These are phyloP conservation scores for Heliconius himera DNA, from an alignment of 1,140 invertebrate genomes.

Conservation along the genomic window DNA sequence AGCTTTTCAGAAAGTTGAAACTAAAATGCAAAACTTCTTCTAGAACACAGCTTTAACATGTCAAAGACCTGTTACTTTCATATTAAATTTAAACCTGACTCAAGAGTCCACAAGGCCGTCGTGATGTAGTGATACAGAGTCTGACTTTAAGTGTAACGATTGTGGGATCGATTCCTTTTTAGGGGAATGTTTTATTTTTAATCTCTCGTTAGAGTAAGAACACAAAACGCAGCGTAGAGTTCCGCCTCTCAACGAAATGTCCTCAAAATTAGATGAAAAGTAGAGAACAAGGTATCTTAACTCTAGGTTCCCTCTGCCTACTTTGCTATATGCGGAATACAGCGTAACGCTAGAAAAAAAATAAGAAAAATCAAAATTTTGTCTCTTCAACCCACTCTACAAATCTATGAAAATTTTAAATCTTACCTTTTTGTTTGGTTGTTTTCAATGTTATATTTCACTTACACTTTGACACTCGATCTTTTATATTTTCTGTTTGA, in stretches of 20 bases:
- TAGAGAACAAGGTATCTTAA: too few relatives aligned
- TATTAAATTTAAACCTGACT: background rate
- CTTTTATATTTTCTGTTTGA: background rate
- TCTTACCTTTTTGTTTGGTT: background rate
- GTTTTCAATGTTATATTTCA: background rate
- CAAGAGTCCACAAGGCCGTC: background rate
- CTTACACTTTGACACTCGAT: slow-evolving; percentile 8
- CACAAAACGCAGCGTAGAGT: too few relatives aligned
- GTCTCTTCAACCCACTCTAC: background rate
- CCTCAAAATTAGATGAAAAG: too few relatives aligned
- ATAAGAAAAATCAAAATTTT: background rate
- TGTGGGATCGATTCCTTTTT: too few relatives aligned
- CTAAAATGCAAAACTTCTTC: slow-evolving; percentile 3
- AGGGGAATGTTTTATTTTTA: too few relatives aligned
- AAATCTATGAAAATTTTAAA: background rate
- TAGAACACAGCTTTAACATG: slow-evolving; percentile 4
- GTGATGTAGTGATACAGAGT: too few relatives aligned
- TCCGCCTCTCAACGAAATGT: too few relatives aligned
- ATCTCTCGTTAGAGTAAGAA: too few relatives aligned
- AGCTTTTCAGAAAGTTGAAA: slow-evolving; percentile 1
- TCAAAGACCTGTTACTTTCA: slow-evolving; percentile 6
- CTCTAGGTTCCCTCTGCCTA: too few relatives aligned
- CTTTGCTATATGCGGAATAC: too few relatives aligned
- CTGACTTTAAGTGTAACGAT: too few relatives aligned
- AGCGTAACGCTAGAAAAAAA: too few relatives aligned